Percentiles rank a stretch among this genome's conserved stretches.
These are phyloP conservation scores for Myotis daubentonii DNA, from an alignment of 2,797 vertebrate species.

Conservation along the genomic window DNA sequence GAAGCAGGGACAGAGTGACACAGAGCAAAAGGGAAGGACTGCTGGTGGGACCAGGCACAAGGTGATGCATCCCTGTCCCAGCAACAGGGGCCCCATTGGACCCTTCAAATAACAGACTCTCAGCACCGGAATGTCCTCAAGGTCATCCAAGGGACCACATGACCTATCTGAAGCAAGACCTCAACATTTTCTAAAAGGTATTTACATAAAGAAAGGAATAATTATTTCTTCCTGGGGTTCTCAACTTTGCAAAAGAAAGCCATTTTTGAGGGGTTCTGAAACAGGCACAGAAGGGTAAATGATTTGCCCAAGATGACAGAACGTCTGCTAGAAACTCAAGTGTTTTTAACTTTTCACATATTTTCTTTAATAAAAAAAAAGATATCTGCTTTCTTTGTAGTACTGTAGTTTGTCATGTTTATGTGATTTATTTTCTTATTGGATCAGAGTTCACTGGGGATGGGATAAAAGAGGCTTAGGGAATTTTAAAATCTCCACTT, in stretches of 20 bases:
- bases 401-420: slow-evolving; percentile 5
- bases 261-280: not conserved
- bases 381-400: not conserved
- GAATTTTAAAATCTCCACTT: slow-evolving; percentile 51
- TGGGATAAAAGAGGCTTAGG: not conserved
- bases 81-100: not conserved
- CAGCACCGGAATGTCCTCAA: not conserved
- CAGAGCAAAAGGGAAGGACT: no score
- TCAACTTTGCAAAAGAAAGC: not conserved
- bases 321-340: not conserved
- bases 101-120: not conserved
- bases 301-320: not conserved
- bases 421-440: slow-evolving; percentile 47
- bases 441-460: not conserved
- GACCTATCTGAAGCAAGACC: not conserved
- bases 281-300: not conserved
- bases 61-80: not conserved
- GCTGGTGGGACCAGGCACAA: not conserved
- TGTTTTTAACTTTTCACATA: not conserved
- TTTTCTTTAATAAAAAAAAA: slow-evolving; percentile 1
- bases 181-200: not conserved
- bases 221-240: not conserved
- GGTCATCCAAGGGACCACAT: not conserved
- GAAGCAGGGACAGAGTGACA: fast-evolving
- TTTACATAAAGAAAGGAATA: not conserved